A percentile compares a stretch with the other conserved stretches of the same genome.
Conservation (phyloP, 2,888 invertebrate genomes). For the Mesorhabditis sp. region DNA sequence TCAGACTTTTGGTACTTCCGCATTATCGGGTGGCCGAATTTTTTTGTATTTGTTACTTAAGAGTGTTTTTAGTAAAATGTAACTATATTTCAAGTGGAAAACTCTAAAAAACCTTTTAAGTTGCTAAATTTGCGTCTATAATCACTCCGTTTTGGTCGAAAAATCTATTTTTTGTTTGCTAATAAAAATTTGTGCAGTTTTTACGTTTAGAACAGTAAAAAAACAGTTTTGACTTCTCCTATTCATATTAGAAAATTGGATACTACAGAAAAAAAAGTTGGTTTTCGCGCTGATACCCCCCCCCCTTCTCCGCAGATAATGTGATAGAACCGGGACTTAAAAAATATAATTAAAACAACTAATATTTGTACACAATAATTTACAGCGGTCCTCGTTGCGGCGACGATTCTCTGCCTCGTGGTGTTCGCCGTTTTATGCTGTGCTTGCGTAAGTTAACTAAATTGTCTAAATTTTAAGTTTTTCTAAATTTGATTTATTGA, state of each 20-base stretch:
- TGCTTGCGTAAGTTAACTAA: conserved; percentile 33
- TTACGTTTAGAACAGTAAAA: too few species aligned
- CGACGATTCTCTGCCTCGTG: conserved; percentile 27
- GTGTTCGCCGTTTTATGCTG: conserved; percentile 32
- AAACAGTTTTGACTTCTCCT: too few species aligned
- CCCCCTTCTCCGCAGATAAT: too few species aligned
- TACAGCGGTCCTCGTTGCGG: conserved; percentile 37
- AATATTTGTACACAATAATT: not conserved
- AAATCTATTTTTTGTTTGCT: too few species aligned
- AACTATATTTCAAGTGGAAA: not conserved
- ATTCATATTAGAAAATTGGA: too few species aligned
- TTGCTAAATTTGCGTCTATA: too few species aligned
- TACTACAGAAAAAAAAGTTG: too few species aligned
- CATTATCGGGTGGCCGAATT: too few species aligned
- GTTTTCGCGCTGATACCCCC: conserved; percentile 28
- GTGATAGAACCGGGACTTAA: not conserved
- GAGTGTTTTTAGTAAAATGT: too few species aligned
- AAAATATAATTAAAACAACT: not conserved
- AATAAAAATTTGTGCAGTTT: too few species aligned
- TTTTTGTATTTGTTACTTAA: too few species aligned
- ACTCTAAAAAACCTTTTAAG: not conserved
- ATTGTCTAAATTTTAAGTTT: not conserved
- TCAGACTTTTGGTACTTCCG: not conserved
- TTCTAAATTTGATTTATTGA: conserved; percentile 2
- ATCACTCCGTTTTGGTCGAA: too few species aligned